Conservation (phyloP, 1,140 invertebrate genomes). For the Saccostrea glomerata region DNA sequence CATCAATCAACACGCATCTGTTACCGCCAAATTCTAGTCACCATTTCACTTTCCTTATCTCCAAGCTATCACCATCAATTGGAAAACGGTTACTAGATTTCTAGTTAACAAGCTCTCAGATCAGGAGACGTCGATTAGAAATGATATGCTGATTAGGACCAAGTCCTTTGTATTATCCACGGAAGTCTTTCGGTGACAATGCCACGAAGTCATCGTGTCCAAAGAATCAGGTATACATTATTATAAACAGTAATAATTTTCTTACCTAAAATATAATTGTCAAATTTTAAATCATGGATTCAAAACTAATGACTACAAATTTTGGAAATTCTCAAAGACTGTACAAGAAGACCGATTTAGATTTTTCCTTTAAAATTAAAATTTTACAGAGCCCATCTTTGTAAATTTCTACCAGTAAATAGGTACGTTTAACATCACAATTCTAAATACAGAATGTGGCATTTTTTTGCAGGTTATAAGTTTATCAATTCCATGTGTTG, state of each 20-base stretch:
- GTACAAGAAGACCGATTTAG: neutral
- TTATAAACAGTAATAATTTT: too few relatives aligned
- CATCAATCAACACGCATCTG: constrained; percentile 13
- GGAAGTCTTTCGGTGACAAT: neutral
- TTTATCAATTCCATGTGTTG: constrained; percentile 15
- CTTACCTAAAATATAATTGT: too few relatives aligned
- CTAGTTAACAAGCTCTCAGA: constrained; percentile 23
- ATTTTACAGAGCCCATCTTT: neutral
- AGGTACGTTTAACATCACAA: neutral
- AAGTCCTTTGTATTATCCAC: neutral
- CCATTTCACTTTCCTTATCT: constrained; percentile 30
- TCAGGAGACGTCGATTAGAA: constrained; percentile 15
- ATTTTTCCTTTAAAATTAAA: neutral
- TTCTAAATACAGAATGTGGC: neutral
- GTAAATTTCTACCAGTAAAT: neutral
- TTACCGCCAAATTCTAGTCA: constrained; percentile 10
- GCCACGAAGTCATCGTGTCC: neutral
- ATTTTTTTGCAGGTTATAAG: neutral
- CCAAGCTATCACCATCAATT: constrained; percentile 17
- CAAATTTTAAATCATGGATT: too few relatives aligned
- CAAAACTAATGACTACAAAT: neutral
- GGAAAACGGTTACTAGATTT: constrained; percentile 33
- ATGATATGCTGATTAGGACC: constrained; percentile 15
- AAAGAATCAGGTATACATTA: too few relatives aligned
- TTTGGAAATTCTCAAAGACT: neutral